These are phyloP conservation scores for Hermodice carunculata DNA, from an alignment of 2,888 invertebrate genomes.

Conservation along the genomic window DNA sequence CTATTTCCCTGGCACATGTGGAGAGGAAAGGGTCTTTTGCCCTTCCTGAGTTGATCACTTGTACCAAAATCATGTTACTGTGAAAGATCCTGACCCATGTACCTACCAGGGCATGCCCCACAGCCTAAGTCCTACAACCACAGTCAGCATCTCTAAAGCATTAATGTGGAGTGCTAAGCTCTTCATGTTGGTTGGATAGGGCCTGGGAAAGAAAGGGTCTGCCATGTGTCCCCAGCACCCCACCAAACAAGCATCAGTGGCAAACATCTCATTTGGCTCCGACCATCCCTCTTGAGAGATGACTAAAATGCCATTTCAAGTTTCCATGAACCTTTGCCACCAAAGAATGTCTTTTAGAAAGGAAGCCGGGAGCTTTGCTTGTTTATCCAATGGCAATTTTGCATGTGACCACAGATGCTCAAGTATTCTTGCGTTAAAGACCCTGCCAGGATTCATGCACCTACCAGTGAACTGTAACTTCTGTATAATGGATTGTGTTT, in stretches of 20 bases:
- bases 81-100: too few relatives aligned
- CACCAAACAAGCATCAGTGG: background rate
- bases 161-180: too few relatives aligned
- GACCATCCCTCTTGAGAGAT: background rate
- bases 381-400: too few relatives aligned
- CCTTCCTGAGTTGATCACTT: background rate
- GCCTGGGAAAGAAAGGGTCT: too few relatives aligned
- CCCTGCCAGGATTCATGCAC: background rate
- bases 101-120: background rate
- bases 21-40: background rate
- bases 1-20: conserved; percentile 4
- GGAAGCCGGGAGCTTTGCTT: background rate
- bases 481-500: background rate
- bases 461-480: background rate
- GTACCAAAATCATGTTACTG: background rate
- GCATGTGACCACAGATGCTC: background rate
- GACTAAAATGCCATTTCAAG: background rate
- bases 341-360: background rate
- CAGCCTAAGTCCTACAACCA: too few relatives aligned
- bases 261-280: background rate
- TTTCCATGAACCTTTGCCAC: background rate
- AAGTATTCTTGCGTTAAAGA: background rate
- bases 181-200: too few relatives aligned
- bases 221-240: background rate
- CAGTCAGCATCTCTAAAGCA: too few relatives aligned